phyloP scores from a whole-genome alignment of 1,140 invertebrate species.

The Drosophila nikananu region DNA sequence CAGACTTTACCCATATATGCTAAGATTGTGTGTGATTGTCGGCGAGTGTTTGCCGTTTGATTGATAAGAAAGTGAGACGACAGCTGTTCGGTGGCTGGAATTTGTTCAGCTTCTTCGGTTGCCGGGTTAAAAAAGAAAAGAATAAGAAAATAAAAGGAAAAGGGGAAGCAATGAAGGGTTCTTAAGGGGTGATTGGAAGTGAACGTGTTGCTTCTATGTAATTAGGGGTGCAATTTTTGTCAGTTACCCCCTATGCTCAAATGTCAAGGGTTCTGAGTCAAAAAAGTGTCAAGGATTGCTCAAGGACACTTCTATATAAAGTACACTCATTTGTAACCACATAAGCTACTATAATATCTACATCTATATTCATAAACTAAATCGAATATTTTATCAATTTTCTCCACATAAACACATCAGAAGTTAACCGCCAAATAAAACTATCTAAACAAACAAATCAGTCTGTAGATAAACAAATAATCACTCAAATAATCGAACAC shows the following conservation, averaged over 20 bases:
- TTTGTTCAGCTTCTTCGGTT: slow-evolving; percentile 31
- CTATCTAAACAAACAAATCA: slow-evolving; percentile 47
- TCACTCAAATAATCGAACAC: slow-evolving; percentile 48
- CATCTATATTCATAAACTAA: slow-evolving; percentile 9
- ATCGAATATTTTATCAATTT: slow-evolving; percentile 10
- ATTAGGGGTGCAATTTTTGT: slow-evolving; percentile 70
- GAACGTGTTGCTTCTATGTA: slow-evolving; percentile 43
- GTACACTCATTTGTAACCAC: slow-evolving; percentile 3
- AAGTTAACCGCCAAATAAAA: slow-evolving; percentile 33
- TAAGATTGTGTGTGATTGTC: slow-evolving; percentile 15
- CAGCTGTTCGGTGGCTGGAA: slow-evolving; percentile 52
- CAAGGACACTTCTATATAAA: slow-evolving; percentile 11
- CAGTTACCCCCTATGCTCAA: not conserved
- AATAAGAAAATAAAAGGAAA: not conserved
- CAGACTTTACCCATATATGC: slow-evolving; percentile 16
- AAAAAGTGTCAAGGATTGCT: slow-evolving; percentile 24
- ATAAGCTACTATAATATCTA: slow-evolving; percentile 1
- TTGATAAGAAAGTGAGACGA: slow-evolving; percentile 71
- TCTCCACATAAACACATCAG: slow-evolving; percentile 3
- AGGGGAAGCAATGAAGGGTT: slow-evolving; percentile 20
- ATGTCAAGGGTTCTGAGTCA: slow-evolving; percentile 42
- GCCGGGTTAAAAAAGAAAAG: slow-evolving; percentile 4
- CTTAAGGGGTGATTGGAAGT: not conserved
- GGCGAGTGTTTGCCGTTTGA: slow-evolving; percentile 55
- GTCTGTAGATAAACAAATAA: slow-evolving; percentile 60